Conservation (phyloP, 2,888 invertebrate species). For the Pogonocherus hispidulus region DNA sequence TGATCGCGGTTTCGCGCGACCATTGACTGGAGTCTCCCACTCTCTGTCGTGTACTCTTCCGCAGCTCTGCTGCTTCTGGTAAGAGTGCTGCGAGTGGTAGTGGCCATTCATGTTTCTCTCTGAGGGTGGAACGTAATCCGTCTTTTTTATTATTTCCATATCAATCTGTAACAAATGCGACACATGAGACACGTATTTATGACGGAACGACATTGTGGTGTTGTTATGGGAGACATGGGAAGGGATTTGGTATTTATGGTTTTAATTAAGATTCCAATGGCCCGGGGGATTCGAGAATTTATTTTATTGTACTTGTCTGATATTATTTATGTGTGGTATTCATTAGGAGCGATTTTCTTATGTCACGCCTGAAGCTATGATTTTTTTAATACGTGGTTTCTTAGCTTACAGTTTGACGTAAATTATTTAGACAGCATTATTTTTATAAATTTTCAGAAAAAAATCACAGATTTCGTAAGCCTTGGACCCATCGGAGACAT, state of each 20-base stretch:
- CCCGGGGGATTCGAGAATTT: not conserved
- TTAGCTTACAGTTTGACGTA: too few species aligned
- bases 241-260: not conserved
- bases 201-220: slow-evolving; percentile 20
- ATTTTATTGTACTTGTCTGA: not conserved
- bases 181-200: slow-evolving; percentile 34
- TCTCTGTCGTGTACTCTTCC: slow-evolving; percentile 50
- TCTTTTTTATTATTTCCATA: slow-evolving; percentile 70
- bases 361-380: too few species aligned
- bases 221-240: slow-evolving; percentile 12
- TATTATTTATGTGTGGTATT: too few species aligned
- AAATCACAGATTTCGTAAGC: too few species aligned
- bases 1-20: slow-evolving; percentile 58
- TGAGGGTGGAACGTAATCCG: slow-evolving; percentile 66
- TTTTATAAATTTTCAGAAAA: too few species aligned
- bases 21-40: slow-evolving; percentile 64
- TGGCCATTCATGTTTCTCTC: slow-evolving; percentile 64
- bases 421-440: too few species aligned
- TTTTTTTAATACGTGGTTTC: too few species aligned
- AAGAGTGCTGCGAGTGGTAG: slow-evolving; percentile 44
- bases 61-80: slow-evolving; percentile 48
- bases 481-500: too few species aligned
- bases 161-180: slow-evolving; percentile 68
- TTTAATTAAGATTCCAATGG: slow-evolving; percentile 9
- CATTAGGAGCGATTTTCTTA: too few species aligned